Percentiles rank a stretch among this genome's conserved stretches.
Conservation (phyloP, 1,140 invertebrate genomes). For the Diuraphis noxia region DNA sequence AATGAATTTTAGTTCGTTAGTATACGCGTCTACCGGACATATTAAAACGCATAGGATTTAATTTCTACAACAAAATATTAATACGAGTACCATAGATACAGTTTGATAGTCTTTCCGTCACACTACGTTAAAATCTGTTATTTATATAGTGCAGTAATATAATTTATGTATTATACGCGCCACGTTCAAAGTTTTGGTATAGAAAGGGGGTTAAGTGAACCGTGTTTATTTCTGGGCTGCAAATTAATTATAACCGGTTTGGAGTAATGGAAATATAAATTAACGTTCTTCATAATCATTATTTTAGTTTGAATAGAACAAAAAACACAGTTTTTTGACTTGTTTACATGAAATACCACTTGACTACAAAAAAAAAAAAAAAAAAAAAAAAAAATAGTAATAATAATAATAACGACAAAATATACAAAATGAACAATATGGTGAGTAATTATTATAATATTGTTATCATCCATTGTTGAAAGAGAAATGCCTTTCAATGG, state of each 20-base stretch:
- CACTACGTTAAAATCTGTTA: background rate
- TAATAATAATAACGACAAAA: background rate
- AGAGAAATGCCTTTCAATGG: background rate
- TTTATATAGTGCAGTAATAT: background rate
- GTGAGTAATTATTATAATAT: slow-evolving; percentile 12
- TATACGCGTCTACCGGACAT: background rate
- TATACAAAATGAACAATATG: slow-evolving; percentile 22
- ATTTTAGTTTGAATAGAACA: slow-evolving; percentile 33
- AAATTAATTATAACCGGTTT: slow-evolving; percentile 50
- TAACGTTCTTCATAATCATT: slow-evolving; percentile 29
- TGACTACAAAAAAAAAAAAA: slow-evolving; percentile 14
- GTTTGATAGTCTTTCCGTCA: background rate
- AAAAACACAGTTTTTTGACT: slow-evolving; percentile 25
- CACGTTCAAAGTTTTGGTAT: background rate
- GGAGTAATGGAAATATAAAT: slow-evolving; percentile 26
- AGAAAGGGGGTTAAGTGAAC: slow-evolving; percentile 24
- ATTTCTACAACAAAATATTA: background rate
- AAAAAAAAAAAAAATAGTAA: background rate
- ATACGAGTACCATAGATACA: background rate
- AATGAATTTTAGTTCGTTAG: background rate
- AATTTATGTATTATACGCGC: background rate
- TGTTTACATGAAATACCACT: slow-evolving; percentile 40
- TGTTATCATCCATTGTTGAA: slow-evolving; percentile 7
- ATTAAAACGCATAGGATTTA: background rate
- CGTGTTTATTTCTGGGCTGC: slow-evolving; percentile 33